Evolutionary conservation across 1,140 invertebrate species (phyloP), one percentile per base, ranked within the genome.

Genomic region (Calosoma granatense): DNA sequence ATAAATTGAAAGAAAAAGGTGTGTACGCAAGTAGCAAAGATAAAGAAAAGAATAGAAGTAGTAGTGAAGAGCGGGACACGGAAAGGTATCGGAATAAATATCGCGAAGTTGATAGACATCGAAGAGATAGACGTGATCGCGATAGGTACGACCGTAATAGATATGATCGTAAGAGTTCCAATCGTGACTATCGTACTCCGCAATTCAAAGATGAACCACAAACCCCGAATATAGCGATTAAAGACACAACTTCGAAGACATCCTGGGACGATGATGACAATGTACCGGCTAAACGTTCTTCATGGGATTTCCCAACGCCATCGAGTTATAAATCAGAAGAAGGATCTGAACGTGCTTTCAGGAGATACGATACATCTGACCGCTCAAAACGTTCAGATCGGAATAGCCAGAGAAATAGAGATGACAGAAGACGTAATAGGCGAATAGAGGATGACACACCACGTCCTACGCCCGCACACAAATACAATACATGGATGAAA

Each of bases 241-340:
- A 85, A 72, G 85, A 88, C 75, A 76, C 82, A 21, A 81, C 84
- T 2, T 85, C 83, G 4, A 85, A 82, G 67, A 85, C 86, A 39
- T 81, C 81, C 9, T 97, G 94, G 94, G 92, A 94, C 68, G 88
- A 92, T 61, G 84, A 87, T 59, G 83, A 84, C 22, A 77, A 74
- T 56, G 76, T 78, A 1, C 82, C 83, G 14, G 64, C 67, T 6
- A 81, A 76, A 22, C 81, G 81, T 63, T 94, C 91, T 2, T 83
- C 83, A 47, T 98, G 94, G 93, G 95, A 98, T 74, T 83, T 91
- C 67, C 92, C 93, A 0, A 96, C 94, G 0, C 94, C 94, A 0
- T 76, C 78, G 60, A 69, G 79, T 1, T 74, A 78, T 54, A 75
- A 73, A 36, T 68, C 64, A 20, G 73, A 68, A 56, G 73, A 72